These are phyloP conservation scores for Micromussa lordhowensis DNA, from an alignment of 92 coral and sea anemone species.

Conservation along the genomic window DNA sequence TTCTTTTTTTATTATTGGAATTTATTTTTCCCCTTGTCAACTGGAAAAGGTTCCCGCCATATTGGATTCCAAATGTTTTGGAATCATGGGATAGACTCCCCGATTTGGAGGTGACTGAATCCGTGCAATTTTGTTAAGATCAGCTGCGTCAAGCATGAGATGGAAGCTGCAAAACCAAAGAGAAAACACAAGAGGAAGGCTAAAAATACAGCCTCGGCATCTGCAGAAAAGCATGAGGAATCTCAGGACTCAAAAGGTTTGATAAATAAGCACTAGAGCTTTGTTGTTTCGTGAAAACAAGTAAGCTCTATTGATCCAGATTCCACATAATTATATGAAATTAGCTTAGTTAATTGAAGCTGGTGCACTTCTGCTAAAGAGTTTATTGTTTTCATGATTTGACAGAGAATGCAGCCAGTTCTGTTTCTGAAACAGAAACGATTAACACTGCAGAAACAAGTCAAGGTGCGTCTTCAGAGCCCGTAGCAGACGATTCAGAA, in stretches of 20 bases:
- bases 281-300: neutral
- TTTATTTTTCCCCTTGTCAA: too few relatives aligned
- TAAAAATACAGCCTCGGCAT: conserved; percentile 51
- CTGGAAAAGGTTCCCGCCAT: conserved; percentile 6
- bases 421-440: conserved; percentile 24
- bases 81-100: conserved; percentile 44
- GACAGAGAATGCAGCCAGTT: neutral
- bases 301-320: neutral
- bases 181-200: conserved; percentile 84
- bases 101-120: conserved; percentile 15
- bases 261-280: neutral
- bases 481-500: conserved; percentile 9
- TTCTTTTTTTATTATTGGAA: too few relatives aligned
- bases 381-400: conserved; percentile 28
- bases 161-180: conserved; percentile 95
- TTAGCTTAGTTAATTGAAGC: neutral
- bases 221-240: conserved; percentile 20
- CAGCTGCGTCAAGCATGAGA: conserved; percentile 58
- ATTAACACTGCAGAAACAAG: conserved; percentile 26
- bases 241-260: conserved; percentile 20
- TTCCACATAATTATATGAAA: neutral
- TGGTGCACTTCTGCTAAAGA: neutral
- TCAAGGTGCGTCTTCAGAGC: conserved; percentile 14
- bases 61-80: conserved; percentile 3
- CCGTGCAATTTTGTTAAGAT: neutral